Base-by-base conservation (phyloP, 2,888 invertebrate genomes). In the Anaspis maculata region DNA sequence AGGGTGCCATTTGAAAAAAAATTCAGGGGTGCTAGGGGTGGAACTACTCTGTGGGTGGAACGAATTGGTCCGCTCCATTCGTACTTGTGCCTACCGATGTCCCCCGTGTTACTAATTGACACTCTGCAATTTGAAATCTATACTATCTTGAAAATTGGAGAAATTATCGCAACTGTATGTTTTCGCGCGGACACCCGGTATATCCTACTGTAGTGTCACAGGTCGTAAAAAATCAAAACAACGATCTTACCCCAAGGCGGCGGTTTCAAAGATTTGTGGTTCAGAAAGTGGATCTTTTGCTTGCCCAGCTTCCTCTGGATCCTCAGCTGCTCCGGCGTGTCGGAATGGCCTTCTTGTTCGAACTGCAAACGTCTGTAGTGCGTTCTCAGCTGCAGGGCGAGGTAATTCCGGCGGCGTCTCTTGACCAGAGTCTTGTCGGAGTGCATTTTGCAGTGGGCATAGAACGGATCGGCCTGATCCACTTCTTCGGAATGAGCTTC, bases 401-500 rank as follows among this genome's bases (percentile, higher is more conserved):
- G 71, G 77, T 87, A 92, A 60, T 91, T 92, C 3, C 84, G 71
- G 54, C 81, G 79, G 3, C 87, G 74, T 56, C 80, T 76, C 54
- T 84, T 82, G 22, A 90, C 82, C 38, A 86, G 73, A 3, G 83
- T 77, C 64, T 92, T 92, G 58, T 96, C 95, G 0, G 94, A 92
- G 64, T 97, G 96, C 27, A 94, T 72, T 62, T 86, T 88, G 61
- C 96, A 97, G 59, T 96, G 92, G 0, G 95, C 96, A 64, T 91
- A 96, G 62, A 94, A 97, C 0, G 96, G 96, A 69, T 96, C 96
- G 0, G 94, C 94, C 52, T 89, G 89, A 52, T 89, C 88, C 0
- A 80, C 84, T 61, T 89, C 89, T 55, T 88, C 89, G 1, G 84
- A 82, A 61, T 89, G 88, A 0, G 92, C 90, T 64, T 96, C 95